Evolutionary conservation across 2,888 invertebrate species (phyloP), one percentile per base, ranked within the genome.

Genomic region (Luperina testacea): DNA sequence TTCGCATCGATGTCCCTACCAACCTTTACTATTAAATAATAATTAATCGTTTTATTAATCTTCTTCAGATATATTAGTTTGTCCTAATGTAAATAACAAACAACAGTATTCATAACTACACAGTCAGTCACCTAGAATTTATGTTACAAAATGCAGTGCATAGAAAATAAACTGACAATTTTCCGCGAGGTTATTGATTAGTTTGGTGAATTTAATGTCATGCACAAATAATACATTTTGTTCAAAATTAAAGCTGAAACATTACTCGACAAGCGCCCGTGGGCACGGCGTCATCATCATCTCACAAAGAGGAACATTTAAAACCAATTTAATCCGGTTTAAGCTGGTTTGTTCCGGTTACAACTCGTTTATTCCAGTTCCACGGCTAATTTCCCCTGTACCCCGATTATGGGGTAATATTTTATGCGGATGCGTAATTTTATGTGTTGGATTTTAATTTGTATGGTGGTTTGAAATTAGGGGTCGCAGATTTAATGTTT

Each of bases 301-400:
- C 64, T 59, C 72, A 80, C 77, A 81, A 83, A 79, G 85, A 63
- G 77, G 53, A 76, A 78, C 84, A 79, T 87, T 86, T 85, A 76
- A 85, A 85, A 81, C 79, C 82, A 80, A 82, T 85, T 83, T 83
- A 82, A 84, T 75, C 80, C 64, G 51, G 78, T 81, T 78, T 68
- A 68, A 78, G 61, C 77, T 71, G 65, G 77, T 78, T 85, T 76
- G 83, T 82, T 80, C 70, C 85, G 72, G 83, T 79, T 77, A 80
- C 68, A 83, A 87, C 81, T 81, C 79, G 83, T 83, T 88, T 77
- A 82, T 81, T 81, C 80, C 83, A 59, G 78, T 78, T 77, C 64
- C 70, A 74, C 48, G 73, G 77, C 69, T 81, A 88, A 83, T 85
- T 87, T 81, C 45, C 74, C 63, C 17, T 69, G 73, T 78, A 74